Conservation (phyloP, 2,113 vertebrate genomes). For the Leptobrachium ailaonicum region DNA sequence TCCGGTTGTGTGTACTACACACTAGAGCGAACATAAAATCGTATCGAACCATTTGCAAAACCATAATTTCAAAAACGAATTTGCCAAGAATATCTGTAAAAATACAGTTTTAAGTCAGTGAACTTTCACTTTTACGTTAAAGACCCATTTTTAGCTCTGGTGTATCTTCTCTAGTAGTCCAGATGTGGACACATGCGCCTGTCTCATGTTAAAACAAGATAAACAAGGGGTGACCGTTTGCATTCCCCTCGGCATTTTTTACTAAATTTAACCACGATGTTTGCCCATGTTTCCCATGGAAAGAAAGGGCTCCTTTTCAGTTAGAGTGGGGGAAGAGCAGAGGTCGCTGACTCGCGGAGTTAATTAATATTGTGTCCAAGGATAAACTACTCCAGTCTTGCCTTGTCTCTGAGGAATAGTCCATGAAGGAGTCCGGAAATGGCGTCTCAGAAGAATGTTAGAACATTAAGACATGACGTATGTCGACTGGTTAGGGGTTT, state of each 20-base stretch:
- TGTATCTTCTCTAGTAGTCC: neutral
- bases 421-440: slow-evolving; percentile 16
- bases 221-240: neutral
- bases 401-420: slow-evolving; percentile 7
- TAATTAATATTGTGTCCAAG: slow-evolving; percentile 24
- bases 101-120: too few species aligned
- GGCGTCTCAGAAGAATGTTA: slow-evolving; percentile 12
- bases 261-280: neutral
- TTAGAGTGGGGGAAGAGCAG: neutral
- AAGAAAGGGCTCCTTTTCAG: neutral
- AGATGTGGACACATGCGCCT: neutral
- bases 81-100: too few species aligned
- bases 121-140: too few species aligned
- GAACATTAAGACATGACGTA: slow-evolving; percentile 7
- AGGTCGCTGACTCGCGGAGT: slow-evolving; percentile 13
- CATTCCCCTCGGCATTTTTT: neutral
- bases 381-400: slow-evolving; percentile 3
- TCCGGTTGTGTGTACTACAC: too few species aligned
- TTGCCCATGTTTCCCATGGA: slow-evolving; percentile 8
- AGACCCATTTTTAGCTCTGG: too few species aligned
- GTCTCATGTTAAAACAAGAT: neutral
- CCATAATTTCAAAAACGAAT: too few species aligned
- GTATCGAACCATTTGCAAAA: too few species aligned
- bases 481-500: too few species aligned
- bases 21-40: too few species aligned